Evolutionary conservation across 2,113 vertebrate genomes (phyloP).

Genomic region (Hippoglossus stenolepis): DNA sequence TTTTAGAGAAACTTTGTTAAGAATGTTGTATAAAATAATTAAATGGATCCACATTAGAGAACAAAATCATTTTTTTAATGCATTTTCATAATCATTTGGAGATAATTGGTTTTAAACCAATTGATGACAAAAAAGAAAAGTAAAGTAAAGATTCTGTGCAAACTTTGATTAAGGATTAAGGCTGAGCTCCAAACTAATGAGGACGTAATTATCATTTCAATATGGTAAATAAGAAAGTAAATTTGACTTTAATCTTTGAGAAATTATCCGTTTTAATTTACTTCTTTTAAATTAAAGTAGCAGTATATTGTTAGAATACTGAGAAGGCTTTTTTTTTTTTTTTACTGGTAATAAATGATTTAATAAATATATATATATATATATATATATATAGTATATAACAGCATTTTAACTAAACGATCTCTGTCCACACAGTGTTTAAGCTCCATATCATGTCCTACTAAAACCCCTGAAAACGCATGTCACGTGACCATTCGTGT

Average conservation of each 20-base stretch:
- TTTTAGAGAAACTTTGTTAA: background rate
- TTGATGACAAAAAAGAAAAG: background rate
- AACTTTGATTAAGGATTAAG: slow-evolving; percentile 20
- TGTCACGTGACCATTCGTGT: too few species aligned
- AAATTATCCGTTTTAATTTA: background rate
- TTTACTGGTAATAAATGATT: too few species aligned
- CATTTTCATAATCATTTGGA: slow-evolving; percentile 1
- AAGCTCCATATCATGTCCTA: too few species aligned
- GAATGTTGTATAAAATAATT: background rate
- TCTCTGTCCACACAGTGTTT: too few species aligned
- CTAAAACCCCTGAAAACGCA: too few species aligned
- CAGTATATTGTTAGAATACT: background rate
- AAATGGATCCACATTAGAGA: background rate
- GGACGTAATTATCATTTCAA: slow-evolving; percentile 8
- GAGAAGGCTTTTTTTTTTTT: too few species aligned
- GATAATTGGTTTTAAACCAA: slow-evolving; percentile 13
- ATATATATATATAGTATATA: too few species aligned
- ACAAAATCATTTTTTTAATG: background rate
- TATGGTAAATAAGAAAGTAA: slow-evolving; percentile 9
- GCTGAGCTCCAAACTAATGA: slow-evolving; percentile 23
- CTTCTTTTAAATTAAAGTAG: background rate
- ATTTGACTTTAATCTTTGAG: background rate
- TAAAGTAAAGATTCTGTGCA: slow-evolving; percentile 9
- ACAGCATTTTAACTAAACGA: too few species aligned
- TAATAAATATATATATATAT: too few species aligned